These are phyloP conservation scores for Eulemur rufifrons DNA, from an alignment of 2,113 vertebrate species.

Conservation along the genomic window DNA sequence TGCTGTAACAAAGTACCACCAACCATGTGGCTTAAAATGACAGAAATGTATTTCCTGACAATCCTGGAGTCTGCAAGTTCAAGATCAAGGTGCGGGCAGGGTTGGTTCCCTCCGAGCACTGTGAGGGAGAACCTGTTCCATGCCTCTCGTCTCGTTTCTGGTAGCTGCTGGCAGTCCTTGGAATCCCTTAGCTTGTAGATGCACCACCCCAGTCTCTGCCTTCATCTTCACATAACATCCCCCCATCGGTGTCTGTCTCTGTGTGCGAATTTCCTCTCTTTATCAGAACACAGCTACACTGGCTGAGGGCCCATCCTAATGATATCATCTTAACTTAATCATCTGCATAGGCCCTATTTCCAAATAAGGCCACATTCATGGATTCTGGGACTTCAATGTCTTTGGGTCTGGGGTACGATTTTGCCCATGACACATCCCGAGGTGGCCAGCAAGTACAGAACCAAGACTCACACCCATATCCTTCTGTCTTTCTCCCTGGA, in stretches of 20 bases:
- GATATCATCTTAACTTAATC: background rate
- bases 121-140: background rate
- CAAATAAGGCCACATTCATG: background rate
- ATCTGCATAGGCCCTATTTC: background rate
- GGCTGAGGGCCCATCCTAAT: background rate
- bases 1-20: background rate
- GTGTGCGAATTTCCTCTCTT: background rate
- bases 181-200: background rate
- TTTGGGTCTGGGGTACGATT: background rate
- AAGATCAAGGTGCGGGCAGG: background rate
- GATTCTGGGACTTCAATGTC: background rate
- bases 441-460: background rate
- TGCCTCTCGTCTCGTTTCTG: background rate
- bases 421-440: background rate
- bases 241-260: background rate
- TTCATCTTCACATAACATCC: background rate
- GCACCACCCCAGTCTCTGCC: background rate
- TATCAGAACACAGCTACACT: background rate
- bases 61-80: background rate
- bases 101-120: background rate
- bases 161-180: background rate
- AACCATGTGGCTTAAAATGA: background rate
- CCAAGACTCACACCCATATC: background rate
- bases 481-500: background rate
- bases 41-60: background rate